These are phyloP conservation scores for Hassar affinis DNA, from an alignment of 2,113 vertebrate genomes.

Conservation along the genomic window DNA sequence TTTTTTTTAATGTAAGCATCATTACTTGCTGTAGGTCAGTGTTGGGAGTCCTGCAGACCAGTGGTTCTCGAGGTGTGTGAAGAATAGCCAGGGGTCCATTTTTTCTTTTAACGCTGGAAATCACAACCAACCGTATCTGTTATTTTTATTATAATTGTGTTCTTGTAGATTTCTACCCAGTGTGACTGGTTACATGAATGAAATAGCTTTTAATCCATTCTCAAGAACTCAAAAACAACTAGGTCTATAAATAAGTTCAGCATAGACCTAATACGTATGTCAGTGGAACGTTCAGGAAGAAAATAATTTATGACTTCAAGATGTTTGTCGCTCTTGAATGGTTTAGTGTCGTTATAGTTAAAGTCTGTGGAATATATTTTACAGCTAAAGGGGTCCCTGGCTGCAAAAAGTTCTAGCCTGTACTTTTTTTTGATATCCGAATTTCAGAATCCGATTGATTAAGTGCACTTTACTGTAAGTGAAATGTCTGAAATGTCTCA, in stretches of 20 bases:
- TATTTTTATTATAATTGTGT: background rate
- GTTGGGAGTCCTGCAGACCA: slow-evolving; percentile 44
- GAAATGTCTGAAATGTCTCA: slow-evolving; percentile 20
- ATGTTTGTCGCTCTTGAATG: too few species aligned
- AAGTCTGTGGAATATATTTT: background rate
- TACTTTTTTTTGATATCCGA: slow-evolving; percentile 58
- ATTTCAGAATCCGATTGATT: slow-evolving; percentile 55
- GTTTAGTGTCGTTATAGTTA: background rate
- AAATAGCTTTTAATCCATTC: background rate
- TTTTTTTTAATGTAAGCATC: background rate
- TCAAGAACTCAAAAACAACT: background rate
- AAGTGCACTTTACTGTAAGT: slow-evolving; percentile 77
- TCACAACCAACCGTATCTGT: background rate
- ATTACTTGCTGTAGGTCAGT: slow-evolving; percentile 31
- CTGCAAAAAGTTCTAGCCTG: slow-evolving; percentile 32
- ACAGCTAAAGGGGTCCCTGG: background rate
- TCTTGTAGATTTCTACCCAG: background rate
- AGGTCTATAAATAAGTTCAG: background rate
- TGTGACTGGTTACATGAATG: background rate
- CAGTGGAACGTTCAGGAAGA: background rate
- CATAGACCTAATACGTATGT: too few species aligned
- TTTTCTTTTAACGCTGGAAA: background rate
- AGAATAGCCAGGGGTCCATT: background rate
- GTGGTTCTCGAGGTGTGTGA: background rate
- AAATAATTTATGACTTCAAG: background rate